These are phyloP conservation scores for Sylvilagus floridanus DNA, from an alignment of 2,797 vertebrate species.

Conservation along the genomic window DNA sequence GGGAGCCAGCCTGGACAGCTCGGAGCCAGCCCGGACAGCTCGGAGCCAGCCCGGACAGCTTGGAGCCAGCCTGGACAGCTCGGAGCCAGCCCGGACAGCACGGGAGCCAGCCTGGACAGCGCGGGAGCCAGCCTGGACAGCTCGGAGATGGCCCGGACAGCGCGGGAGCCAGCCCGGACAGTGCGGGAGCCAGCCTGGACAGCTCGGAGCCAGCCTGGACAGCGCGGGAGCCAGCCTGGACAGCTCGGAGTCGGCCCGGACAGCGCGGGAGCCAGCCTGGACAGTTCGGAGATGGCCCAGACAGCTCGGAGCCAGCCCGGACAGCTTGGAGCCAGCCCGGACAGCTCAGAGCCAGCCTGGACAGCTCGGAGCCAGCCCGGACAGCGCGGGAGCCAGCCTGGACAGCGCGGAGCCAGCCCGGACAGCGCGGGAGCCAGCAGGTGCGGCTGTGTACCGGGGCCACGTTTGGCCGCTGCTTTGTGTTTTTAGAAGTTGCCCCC, in stretches of 20 bases:
- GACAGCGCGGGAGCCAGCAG: accelerated
- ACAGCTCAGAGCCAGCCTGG: no score
- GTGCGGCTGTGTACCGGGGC: not conserved
- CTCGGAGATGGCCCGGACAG: accelerated
- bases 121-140: accelerated
- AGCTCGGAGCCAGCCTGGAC: not conserved
- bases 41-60: accelerated
- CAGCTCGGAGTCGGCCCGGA: not conserved
- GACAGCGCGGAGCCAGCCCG: not conserved
- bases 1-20: accelerated
- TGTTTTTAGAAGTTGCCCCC: not conserved
- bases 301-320: no score
- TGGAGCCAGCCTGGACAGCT: accelerated
- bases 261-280: accelerated
- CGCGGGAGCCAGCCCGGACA: accelerated
- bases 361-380: no score
- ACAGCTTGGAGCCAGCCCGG: no score
- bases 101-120: accelerated
- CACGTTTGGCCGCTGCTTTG: not conserved
- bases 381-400: no score
- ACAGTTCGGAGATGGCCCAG: no score
- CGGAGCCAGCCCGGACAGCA: accelerated
- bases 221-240: accelerated
- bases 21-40: accelerated
- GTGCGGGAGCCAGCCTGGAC: accelerated